Conservation (phyloP, 2,113 vertebrate species). For the Ceyx cyanopectus region DNA sequence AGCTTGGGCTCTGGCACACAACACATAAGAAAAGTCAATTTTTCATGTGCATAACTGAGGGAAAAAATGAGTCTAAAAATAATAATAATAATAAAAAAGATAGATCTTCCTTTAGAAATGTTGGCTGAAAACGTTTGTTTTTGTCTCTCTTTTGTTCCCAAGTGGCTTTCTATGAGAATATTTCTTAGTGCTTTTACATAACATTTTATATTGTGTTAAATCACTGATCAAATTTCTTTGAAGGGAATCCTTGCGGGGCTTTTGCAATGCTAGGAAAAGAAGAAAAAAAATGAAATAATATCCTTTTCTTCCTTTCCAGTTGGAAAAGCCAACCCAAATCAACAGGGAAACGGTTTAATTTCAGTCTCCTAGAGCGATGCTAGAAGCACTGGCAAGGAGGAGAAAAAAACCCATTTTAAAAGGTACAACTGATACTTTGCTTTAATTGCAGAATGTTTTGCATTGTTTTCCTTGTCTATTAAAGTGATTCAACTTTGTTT, state of each 20-base stretch:
- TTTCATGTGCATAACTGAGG: background rate
- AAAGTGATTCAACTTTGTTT: background rate
- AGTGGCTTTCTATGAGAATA: conserved; percentile 33
- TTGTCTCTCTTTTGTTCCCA: conserved; percentile 45
- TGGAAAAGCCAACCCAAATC: conserved; percentile 23
- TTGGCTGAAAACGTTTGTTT: conserved; percentile 30
- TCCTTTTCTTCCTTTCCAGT: conserved; percentile 18
- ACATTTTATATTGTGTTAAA: conserved; percentile 59
- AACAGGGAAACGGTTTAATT: conserved; percentile 59
- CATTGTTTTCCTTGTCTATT: background rate
- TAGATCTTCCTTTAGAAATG: conserved; percentile 16
- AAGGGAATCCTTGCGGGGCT: conserved; percentile 44
- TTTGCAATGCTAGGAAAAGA: conserved; percentile 41
- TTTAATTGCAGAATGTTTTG: conserved; percentile 10
- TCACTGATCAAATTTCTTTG: conserved; percentile 58
- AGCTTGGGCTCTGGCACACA: background rate
- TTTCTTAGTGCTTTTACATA: conserved; percentile 58
- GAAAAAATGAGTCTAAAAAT: conserved; percentile 23
- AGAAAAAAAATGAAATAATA: conserved; percentile 5
- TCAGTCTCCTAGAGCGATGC: conserved; percentile 5
- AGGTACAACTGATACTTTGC: background rate
- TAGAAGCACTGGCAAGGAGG: background rate
- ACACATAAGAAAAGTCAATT: background rate
- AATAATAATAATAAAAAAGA: conserved; percentile 38
- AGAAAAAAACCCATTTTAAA: background rate